Conservation (phyloP, 2,797 vertebrate genomes). For the Cichlasoma orientale region DNA sequence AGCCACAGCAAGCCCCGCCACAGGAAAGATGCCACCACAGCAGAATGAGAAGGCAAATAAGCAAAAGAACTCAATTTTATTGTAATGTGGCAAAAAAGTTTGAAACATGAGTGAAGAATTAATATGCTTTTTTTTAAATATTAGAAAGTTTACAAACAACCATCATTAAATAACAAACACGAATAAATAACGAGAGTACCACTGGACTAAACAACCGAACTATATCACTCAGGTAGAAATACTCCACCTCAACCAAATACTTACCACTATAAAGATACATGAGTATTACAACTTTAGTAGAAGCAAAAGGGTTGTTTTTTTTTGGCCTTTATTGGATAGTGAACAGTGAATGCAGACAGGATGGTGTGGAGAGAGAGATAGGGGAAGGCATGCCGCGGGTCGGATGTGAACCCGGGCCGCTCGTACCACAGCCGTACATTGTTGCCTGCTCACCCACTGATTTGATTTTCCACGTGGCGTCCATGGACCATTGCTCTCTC, state of each 20-base stretch:
- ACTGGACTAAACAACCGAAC: not conserved
- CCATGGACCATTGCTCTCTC: not conserved
- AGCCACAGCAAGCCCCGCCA: constrained; percentile 6
- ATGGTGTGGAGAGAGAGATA: too few relatives aligned
- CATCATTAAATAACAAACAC: not conserved
- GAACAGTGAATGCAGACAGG: too few relatives aligned
- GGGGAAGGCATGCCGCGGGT: too few relatives aligned
- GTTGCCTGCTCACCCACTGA: too few relatives aligned
- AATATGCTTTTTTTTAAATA: not conserved
- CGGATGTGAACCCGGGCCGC: too few relatives aligned
- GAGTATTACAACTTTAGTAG: not conserved
- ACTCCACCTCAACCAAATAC: not conserved
- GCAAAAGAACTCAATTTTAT: not conserved
- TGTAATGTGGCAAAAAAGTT: not conserved
- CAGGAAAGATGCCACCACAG: constrained; percentile 3
- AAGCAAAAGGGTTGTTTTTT: not conserved
- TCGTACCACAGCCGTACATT: too few relatives aligned
- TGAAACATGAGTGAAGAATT: not conserved
- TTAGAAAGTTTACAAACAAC: not conserved
- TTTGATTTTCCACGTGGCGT: not conserved
- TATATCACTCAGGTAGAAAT: not conserved
- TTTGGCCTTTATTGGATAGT: too few relatives aligned
- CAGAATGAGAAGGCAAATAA: constrained; percentile 9
- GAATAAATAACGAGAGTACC: too few relatives aligned
- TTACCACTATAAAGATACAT: not conserved